Evolutionary conservation across 2,797 vertebrate genomes (phyloP).

Genomic region (Rhinella marina): DNA sequence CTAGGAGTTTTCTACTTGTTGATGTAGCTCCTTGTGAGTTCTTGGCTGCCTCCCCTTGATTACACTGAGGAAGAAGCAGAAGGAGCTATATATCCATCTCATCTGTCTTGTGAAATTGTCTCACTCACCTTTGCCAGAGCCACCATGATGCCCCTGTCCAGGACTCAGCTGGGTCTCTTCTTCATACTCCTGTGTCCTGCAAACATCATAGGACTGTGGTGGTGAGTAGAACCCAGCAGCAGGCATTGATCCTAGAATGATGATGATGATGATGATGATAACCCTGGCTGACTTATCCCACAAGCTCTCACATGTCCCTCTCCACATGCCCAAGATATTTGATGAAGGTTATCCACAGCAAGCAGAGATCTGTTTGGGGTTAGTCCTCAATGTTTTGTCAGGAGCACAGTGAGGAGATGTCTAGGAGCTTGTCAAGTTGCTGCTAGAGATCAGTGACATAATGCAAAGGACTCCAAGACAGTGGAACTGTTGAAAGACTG

Average conservation of each 20-base stretch:
- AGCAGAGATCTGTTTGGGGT: conserved; percentile 91
- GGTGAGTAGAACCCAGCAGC: conserved; percentile 78
- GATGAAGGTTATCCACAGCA: conserved; percentile 82
- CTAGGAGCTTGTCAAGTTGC: conserved; percentile 18
- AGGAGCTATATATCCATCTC: conserved; percentile 18
- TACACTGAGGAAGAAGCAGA: conserved; percentile 33
- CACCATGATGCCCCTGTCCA: conserved; percentile 81
- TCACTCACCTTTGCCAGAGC: conserved; percentile 41
- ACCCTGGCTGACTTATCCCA: conserved; percentile 58
- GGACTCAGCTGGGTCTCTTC: conserved; percentile 88
- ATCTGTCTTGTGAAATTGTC: neutral
- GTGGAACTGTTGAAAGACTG: conserved; percentile 52
- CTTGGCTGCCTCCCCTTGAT: conserved; percentile 35
- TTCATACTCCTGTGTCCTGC: conserved; percentile 88
- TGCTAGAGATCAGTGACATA: conserved; percentile 41
- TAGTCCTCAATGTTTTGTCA: conserved; percentile 67
- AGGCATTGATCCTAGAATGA: neutral
- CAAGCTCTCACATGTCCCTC: conserved; percentile 54
- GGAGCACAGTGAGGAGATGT: neutral
- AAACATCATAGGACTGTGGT: conserved; percentile 91
- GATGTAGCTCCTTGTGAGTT: conserved; percentile 52
- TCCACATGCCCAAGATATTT: conserved; percentile 60
- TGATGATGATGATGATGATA: conserved; percentile 17
- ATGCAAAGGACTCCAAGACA: conserved; percentile 34
- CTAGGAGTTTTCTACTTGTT: conserved; percentile 53